Conservation (phyloP, 2,888 invertebrate genomes). For the Microplitis deprimator region DNA sequence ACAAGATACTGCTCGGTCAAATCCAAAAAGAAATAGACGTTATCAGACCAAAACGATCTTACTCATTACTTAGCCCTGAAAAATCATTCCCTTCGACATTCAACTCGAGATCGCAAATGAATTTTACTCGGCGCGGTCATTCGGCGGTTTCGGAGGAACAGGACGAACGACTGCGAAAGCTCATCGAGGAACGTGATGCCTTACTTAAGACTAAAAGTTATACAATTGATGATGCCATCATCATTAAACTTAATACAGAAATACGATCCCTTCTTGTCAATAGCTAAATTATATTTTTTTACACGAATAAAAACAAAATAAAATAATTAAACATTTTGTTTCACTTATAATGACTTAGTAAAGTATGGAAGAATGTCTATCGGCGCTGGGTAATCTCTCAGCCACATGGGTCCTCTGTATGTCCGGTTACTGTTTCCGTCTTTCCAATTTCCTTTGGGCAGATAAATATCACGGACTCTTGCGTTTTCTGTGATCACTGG, state of each 20-base stretch:
- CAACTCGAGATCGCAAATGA: conserved; percentile 51
- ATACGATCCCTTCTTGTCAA: conserved; percentile 69
- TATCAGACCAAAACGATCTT: conserved; percentile 57
- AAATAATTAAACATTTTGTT: background rate
- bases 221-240: conserved; percentile 71
- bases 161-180: conserved; percentile 71
- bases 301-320: background rate
- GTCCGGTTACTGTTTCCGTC: conserved; percentile 72
- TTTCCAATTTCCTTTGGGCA: conserved; percentile 83
- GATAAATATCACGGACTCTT: conserved; percentile 79
- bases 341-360: conserved; percentile 48
- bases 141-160: conserved; percentile 66
- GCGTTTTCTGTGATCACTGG: conserved; percentile 80
- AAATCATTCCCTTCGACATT: conserved; percentile 48
- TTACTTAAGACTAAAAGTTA: conserved; percentile 72
- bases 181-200: conserved; percentile 73
- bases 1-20: conserved; percentile 62
- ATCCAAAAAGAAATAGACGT: conserved; percentile 65
- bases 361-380: conserved; percentile 82
- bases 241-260: conserved; percentile 74
- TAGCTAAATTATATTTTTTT: conserved; percentile 31
- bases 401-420: conserved; percentile 76
- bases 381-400: conserved; percentile 79
- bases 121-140: conserved; percentile 36
- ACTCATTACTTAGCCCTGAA: conserved; percentile 41